Base-by-base conservation (phyloP, 2,888 invertebrate genomes). In the Eupithecia dodoneata region DNA sequence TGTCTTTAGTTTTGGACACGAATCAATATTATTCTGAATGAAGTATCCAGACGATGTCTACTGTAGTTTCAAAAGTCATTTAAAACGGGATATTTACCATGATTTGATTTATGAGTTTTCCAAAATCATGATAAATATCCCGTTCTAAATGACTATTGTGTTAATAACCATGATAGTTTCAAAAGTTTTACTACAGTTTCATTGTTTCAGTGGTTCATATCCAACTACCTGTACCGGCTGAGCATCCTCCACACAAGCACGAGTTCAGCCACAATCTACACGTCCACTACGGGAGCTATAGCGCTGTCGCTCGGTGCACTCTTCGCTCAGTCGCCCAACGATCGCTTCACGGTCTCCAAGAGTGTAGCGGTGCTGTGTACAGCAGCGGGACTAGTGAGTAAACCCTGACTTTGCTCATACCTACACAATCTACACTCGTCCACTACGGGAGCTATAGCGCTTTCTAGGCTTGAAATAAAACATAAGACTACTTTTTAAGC, bases 151-250 rank as follows among this genome's bases (percentile, higher is more conserved):
- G 30, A 30, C 30, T 30, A 30, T 30, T 30, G 30, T 30, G 30
- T 30, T 30, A 30, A 30, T 30, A 30, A 30, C 30, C 30, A 30
- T 30, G 30, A 30, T 30, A 30, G 30, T 30, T 30, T 30, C 30
- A 30, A 30, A 30, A 30, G 30, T 30, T 30, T 30, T 30, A 30
- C 30, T 30, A 30, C 30, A 30, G 30, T 30, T 30, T 30, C 30
- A 42, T 83, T 81, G 84, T 96, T 96, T 72, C 94, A 99, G 98
- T 99, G 99, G 99, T 99, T 99, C 94, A 92, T 97, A 86, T 98
- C 98, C 76, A 99, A 99, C 94, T 98, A 99, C 90, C 96, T 98
- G 76, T 99, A 98, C 93, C 99, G 99, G 91, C 96, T 98, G 87
- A 98, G 99, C 72, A 94, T 99, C 80, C 96, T 97, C 74, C 96